Evolutionary conservation across 64 coral and sea anemone species (phyloP).

Genomic region (Exaiptasia diaphana): DNA sequence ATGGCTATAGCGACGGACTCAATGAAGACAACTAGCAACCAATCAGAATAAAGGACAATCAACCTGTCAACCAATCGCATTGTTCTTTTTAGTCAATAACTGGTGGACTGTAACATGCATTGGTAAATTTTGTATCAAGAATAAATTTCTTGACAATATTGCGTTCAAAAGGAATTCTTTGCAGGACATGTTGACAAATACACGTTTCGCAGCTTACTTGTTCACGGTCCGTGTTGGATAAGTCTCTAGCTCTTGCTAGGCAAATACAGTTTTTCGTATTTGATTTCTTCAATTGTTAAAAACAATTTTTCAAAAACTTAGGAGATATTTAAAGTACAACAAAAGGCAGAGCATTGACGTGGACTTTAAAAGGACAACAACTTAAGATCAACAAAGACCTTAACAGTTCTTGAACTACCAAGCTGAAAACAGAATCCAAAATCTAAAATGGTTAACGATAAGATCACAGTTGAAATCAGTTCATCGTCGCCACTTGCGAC

Average conservation of each 20-base stretch:
- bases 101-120: constrained; percentile 78
- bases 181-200: constrained; percentile 66
- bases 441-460: background rate
- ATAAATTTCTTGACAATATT: constrained; percentile 47
- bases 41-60: constrained; percentile 50
- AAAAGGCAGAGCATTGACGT: background rate
- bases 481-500: constrained; percentile 75
- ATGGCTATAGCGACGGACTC: background rate
- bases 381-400: background rate
- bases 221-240: background rate
- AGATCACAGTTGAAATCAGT: constrained; percentile 67
- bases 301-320: background rate
- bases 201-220: constrained; percentile 4
- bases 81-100: constrained; percentile 39
- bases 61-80: constrained; percentile 74
- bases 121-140: constrained; percentile 84
- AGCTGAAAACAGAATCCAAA: background rate
- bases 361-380: constrained; percentile 29
- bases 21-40: constrained; percentile 14
- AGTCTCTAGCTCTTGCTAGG: background rate
- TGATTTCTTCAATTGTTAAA: no score
- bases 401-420: background rate
- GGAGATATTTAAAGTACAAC: background rate
- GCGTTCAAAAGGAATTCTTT: constrained; percentile 78
- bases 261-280: background rate